Percentiles rank a stretch among this genome's conserved stretches.
Evolutionary conservation across 2,888 invertebrate genomes (phyloP).

Genomic region (Ligdia adustata): DNA sequence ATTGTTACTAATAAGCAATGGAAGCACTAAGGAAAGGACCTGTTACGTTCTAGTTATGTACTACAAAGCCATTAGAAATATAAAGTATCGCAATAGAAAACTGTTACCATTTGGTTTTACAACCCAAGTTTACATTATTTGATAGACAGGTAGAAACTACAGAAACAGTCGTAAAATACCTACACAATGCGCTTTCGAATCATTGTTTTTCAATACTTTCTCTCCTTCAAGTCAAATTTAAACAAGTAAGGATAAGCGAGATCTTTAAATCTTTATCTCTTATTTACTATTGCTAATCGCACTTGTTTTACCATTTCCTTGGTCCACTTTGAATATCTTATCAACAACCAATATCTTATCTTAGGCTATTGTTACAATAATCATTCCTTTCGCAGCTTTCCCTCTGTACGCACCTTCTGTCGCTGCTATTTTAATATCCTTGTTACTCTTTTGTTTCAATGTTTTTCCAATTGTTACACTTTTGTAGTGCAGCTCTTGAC

Average conservation of each 20-base stretch:
- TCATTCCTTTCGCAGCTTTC: constrained; percentile 21
- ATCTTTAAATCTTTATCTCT: too few relatives aligned
- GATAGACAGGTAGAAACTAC: background rate
- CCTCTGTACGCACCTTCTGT: constrained; percentile 10
- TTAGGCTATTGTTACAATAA: constrained; percentile 28
- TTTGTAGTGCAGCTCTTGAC: background rate
- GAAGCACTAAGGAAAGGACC: too few relatives aligned
- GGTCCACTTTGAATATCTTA: constrained; percentile 68
- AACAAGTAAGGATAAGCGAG: too few relatives aligned
- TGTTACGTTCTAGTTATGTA: too few relatives aligned
- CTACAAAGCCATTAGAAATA: too few relatives aligned
- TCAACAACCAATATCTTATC: constrained; percentile 38
- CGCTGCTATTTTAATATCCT: constrained; percentile 1
- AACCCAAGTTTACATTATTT: too few relatives aligned
- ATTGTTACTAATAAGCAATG: too few relatives aligned
- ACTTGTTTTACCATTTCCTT: constrained; percentile 55
- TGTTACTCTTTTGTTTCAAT: constrained; percentile 1
- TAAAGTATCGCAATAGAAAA: too few relatives aligned
- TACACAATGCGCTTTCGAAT: constrained; percentile 4
- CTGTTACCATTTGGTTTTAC: too few relatives aligned
- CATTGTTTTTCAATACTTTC: constrained; percentile 6
- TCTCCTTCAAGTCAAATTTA: constrained; percentile 5
- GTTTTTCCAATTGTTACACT: background rate
- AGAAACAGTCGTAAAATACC: background rate
- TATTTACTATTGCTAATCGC: background rate